Conservation (phyloP, 2,113 vertebrate species). For the Otocyon megalotis region DNA sequence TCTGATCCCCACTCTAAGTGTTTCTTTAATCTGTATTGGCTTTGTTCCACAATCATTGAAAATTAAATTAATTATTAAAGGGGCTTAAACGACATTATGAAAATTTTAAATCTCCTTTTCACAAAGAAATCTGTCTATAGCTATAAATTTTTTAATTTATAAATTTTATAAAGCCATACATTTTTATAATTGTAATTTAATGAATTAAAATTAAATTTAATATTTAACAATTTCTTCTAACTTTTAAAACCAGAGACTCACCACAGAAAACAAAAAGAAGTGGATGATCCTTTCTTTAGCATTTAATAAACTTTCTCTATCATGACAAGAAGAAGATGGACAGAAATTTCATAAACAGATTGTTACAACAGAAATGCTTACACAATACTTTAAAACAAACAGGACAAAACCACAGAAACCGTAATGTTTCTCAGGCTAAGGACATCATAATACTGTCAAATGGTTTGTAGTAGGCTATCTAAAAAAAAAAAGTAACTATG, state of each 20-base stretch:
- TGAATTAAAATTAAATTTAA: neutral
- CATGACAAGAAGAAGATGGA: neutral
- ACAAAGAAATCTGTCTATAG: neutral
- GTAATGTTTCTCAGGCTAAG: neutral
- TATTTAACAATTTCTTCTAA: slow-evolving; percentile 37
- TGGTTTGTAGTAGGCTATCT: neutral
- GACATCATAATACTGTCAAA: neutral
- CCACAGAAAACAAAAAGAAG: slow-evolving; percentile 27
- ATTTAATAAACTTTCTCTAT: slow-evolving; percentile 47
- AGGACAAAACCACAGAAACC: slow-evolving; percentile 37
- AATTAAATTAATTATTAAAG: neutral
- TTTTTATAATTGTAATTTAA: neutral
- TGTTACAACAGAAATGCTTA: slow-evolving; percentile 16
- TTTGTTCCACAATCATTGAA: neutral
- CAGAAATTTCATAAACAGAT: slow-evolving; percentile 39
- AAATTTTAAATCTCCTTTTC: slow-evolving; percentile 34
- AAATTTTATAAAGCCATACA: neutral
- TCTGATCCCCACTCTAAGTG: neutral
- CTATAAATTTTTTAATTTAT: neutral
- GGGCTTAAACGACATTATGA: neutral
- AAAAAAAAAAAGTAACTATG: slow-evolving; percentile 1
- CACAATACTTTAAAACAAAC: neutral
- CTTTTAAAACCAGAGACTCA: slow-evolving; percentile 38
- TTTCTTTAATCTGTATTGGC: neutral
- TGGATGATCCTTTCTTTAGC: neutral